Percentiles rank a stretch among this genome's conserved stretches.
These are phyloP conservation scores for Nerophis ophidion DNA, from an alignment of 2,113 vertebrate genomes.

Conservation along the genomic window DNA sequence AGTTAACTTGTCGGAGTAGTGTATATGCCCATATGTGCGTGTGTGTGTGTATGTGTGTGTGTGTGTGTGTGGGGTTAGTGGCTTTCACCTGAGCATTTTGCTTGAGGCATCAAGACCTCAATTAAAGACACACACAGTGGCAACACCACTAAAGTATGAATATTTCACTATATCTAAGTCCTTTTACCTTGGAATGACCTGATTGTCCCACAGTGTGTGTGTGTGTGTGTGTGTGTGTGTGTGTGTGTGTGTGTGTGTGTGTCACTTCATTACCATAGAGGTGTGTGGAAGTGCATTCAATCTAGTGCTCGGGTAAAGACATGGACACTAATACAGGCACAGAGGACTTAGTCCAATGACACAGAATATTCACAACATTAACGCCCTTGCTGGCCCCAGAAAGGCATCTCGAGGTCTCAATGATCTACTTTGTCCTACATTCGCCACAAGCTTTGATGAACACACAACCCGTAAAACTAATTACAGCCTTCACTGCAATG, in stretches of 20 bases:
- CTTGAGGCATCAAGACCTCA: conserved; percentile 61
- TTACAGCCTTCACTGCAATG: conserved; percentile 5
- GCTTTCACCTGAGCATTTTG: conserved; percentile 53
- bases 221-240: conserved; percentile 38
- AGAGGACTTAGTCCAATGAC: conserved; percentile 65
- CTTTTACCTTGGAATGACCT: conserved; percentile 70
- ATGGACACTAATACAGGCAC: conserved; percentile 58
- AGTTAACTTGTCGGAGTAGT: neutral
- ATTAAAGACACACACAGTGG: conserved; percentile 47
- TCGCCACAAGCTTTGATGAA: neutral
- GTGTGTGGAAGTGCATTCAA: conserved; percentile 71
- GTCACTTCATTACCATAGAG: conserved; percentile 68
- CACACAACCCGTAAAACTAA: conserved; percentile 16
- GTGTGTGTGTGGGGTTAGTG: conserved; percentile 30
- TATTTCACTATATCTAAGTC: conserved; percentile 65
- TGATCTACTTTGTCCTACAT: conserved; percentile 28
- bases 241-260: conserved; percentile 36
- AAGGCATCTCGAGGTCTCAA: conserved; percentile 19
- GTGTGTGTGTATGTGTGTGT: conserved; percentile 7
- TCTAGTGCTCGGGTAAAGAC: conserved; percentile 60
- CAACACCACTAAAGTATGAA: conserved; percentile 52
- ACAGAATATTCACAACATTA: conserved; percentile 55
- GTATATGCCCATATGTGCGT: neutral
- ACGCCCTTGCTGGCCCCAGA: conserved; percentile 32
- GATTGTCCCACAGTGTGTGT: conserved; percentile 43